A percentile compares a stretch with the other conserved stretches of the same genome.
Evolutionary conservation across 2,888 invertebrate genomes (phyloP).

Genomic region (Pyrochroa serraticornis): DNA sequence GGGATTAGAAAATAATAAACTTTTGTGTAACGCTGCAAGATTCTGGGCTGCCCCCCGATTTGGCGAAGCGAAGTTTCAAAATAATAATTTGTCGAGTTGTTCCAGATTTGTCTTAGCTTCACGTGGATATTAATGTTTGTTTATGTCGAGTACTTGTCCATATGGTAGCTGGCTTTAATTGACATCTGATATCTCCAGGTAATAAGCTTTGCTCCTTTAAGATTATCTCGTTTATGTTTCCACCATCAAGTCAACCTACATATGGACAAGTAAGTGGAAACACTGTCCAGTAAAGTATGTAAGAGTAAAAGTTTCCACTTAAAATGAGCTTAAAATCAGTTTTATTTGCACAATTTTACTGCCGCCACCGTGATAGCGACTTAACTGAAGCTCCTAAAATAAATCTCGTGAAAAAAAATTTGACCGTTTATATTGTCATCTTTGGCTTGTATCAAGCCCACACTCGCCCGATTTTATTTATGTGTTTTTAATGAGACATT

Average conservation of each 20-base stretch:
- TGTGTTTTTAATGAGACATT: constrained; percentile 38
- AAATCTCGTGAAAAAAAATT: constrained; percentile 20
- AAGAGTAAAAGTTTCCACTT: constrained; percentile 30
- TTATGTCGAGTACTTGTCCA: constrained; percentile 15
- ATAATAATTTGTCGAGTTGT: too few species aligned
- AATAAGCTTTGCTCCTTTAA: constrained; percentile 41
- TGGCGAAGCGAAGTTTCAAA: too few species aligned
- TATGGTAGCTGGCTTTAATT: constrained; percentile 40
- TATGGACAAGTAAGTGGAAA: constrained; percentile 26
- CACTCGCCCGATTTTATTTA: constrained; percentile 33
- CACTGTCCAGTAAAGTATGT: constrained; percentile 35
- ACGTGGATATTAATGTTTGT: constrained; percentile 11
- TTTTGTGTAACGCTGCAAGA: too few species aligned
- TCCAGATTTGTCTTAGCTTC: constrained; percentile 1
- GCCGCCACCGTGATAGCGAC: constrained; percentile 35
- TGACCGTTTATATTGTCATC: constrained; percentile 26
- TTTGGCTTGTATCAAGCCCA: constrained; percentile 30
- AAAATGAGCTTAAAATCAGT: constrained; percentile 21
- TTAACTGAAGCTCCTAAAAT: constrained; percentile 15
- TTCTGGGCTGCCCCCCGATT: too few species aligned
- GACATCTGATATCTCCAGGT: constrained; percentile 43
- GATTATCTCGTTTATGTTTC: constrained; percentile 39
- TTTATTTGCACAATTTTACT: constrained; percentile 35
- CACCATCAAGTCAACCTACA: constrained; percentile 39
- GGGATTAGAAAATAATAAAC: too few species aligned